Evolutionary conservation across 2,888 invertebrate species (phyloP).

Genomic region (Pristionchus exspectatus): DNA sequence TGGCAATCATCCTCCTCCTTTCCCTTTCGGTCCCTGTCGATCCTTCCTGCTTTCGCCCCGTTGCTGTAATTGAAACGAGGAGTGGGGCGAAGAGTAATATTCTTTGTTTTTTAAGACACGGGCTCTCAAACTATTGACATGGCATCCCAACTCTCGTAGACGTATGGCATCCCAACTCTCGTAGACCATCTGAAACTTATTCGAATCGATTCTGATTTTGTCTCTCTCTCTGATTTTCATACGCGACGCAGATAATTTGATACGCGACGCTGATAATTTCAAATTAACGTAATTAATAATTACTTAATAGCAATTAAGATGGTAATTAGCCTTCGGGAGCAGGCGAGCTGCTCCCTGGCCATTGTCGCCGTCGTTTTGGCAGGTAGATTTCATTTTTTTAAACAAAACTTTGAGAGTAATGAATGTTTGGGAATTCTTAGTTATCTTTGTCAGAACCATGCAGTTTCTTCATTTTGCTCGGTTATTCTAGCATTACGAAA

Average conservation of each 20-base stretch:
- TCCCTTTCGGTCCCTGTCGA: conserved; percentile 6
- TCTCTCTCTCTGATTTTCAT: not conserved
- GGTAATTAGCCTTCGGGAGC: conserved; percentile 52
- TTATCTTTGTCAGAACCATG: too few species aligned
- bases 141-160: not conserved
- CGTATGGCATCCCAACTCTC: not conserved
- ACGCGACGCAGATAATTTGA: not conserved
- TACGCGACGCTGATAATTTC: not conserved
- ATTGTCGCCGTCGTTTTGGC: conserved; percentile 1
- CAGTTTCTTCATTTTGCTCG: too few species aligned
- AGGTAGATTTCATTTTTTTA: not conserved
- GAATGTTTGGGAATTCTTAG: too few species aligned
- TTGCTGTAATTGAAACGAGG: not conserved
- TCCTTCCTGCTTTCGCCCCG: conserved; percentile 23
- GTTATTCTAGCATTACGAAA: too few species aligned
- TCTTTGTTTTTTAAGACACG: not conserved
- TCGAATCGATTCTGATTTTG: not conserved
- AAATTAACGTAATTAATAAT: not conserved
- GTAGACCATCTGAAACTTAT: not conserved
- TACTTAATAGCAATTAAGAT: conserved; percentile 11
- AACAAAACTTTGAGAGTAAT: too few species aligned
- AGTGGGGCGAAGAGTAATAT: not conserved
- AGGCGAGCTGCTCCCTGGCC: conserved; percentile 27
- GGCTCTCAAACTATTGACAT: not conserved
- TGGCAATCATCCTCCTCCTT: not conserved